These are phyloP conservation scores for Nemopilema nomurai DNA, from an alignment of 30 jellyfish, hydroid and myxozoan genomes.

Conservation along the genomic window DNA sequence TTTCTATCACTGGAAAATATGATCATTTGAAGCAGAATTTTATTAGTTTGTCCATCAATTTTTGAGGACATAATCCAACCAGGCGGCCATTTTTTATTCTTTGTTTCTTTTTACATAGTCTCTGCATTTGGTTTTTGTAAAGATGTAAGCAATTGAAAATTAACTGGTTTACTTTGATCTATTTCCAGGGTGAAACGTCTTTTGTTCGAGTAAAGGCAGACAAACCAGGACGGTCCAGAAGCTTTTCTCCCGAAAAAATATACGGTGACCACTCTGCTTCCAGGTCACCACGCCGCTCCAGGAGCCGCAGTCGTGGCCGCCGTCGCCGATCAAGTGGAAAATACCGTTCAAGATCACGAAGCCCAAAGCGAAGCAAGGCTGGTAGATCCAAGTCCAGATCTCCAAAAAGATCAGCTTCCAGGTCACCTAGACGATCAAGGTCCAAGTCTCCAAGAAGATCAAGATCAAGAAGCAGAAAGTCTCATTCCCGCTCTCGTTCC, in stretches of 20 bases:
- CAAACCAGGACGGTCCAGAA: constrained; percentile 60
- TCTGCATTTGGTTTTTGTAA: too few relatives aligned
- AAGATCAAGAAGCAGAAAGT: constrained; percentile 23
- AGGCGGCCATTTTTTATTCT: too few relatives aligned
- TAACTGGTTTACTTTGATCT: too few relatives aligned
- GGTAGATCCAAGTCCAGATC: constrained; percentile 39
- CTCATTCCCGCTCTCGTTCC: constrained; percentile 32
- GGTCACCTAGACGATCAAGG: constrained; percentile 40
- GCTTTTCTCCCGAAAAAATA: constrained; percentile 78
- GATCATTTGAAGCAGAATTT: too few relatives aligned
- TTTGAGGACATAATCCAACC: too few relatives aligned
- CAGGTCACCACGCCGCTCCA: constrained; percentile 59
- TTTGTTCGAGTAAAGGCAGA: constrained; percentile 64
- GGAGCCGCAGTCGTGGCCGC: constrained; percentile 27
- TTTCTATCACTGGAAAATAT: too few relatives aligned
- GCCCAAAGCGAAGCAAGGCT: constrained; percentile 27
- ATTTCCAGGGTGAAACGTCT: constrained; percentile 64
- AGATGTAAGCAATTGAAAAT: too few relatives aligned
- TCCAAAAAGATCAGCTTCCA: constrained; percentile 46
- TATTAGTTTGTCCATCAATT: too few relatives aligned
- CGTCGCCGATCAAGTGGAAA: constrained; percentile 20
- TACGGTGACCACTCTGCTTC: constrained; percentile 56
- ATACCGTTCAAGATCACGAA: constrained; percentile 35
- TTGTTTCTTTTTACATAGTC: too few relatives aligned
- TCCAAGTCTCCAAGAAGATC: constrained; percentile 47